Conservation (phyloP, 2,888 invertebrate genomes). For the Limnephilus marmoratus region DNA sequence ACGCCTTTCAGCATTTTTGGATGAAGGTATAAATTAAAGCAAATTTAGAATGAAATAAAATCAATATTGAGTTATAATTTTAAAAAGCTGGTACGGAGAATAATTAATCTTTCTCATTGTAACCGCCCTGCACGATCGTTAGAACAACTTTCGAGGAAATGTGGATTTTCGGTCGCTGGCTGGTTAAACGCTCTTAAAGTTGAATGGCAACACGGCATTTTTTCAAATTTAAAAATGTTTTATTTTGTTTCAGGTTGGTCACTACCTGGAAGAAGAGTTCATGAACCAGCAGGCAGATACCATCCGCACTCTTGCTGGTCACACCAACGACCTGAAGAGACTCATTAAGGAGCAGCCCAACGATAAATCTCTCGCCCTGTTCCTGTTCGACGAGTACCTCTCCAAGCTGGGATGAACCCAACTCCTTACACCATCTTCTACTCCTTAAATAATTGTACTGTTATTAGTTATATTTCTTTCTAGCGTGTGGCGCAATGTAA, state of each 20-base stretch:
- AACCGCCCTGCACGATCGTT: too few species aligned
- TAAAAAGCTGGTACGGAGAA: too few species aligned
- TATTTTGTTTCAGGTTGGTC: constrained; percentile 76
- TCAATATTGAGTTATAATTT: too few species aligned
- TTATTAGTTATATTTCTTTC: too few species aligned
- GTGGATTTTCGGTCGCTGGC: too few species aligned
- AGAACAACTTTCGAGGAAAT: too few species aligned
- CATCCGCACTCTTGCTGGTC: constrained; percentile 85
- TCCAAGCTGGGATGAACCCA: constrained; percentile 68
- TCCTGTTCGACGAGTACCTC: constrained; percentile 85
- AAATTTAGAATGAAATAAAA: too few species aligned
- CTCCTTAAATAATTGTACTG: neutral
- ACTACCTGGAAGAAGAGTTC: constrained; percentile 87
- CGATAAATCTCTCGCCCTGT: constrained; percentile 82
- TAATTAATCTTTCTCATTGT: too few species aligned
- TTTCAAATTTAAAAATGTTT: neutral
- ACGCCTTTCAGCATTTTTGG: too few species aligned
- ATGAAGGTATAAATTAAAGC: too few species aligned
- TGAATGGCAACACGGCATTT: neutral
- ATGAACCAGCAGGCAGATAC: constrained; percentile 82
- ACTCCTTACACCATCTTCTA: neutral
- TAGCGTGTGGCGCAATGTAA: neutral
- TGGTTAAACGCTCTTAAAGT: too few species aligned
- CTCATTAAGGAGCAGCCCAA: constrained; percentile 77
- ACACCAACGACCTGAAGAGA: constrained; percentile 83